Evolutionary conservation across 2,113 vertebrate genomes (phyloP).

Genomic region (Phrynosoma blainvillii): DNA sequence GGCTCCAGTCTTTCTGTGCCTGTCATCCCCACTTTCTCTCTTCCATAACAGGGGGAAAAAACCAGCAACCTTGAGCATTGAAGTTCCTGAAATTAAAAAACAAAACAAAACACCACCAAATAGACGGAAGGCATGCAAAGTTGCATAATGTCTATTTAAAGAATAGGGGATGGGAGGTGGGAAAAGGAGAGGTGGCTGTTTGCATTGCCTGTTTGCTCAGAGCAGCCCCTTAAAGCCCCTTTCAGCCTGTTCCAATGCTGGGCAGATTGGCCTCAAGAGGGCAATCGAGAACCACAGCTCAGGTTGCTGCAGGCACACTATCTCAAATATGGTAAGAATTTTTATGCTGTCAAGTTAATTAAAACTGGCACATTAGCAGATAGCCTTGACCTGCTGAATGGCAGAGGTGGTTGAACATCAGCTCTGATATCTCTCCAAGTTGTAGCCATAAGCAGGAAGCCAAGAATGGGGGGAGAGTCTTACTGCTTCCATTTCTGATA

Average conservation of each 20-base stretch:
- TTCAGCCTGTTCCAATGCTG: not conserved
- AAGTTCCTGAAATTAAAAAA: not conserved
- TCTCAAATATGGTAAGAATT: not conserved
- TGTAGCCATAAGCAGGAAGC: not conserved
- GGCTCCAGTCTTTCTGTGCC: not conserved
- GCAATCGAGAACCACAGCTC: not conserved
- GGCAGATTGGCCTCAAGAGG: not conserved
- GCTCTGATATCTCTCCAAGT: not conserved
- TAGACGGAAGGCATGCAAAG: not conserved
- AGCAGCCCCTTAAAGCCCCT: not conserved
- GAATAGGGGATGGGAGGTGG: not conserved
- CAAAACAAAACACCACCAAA: not conserved
- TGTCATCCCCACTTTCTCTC: not conserved
- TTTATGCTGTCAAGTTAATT: slow-evolving; percentile 2
- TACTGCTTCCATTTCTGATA: not conserved
- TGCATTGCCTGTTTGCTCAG: not conserved
- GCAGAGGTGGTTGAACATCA: not conserved
- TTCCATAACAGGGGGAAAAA: not conserved
- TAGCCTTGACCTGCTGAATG: slow-evolving; percentile 12
- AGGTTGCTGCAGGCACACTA: not conserved
- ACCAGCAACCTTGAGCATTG: not conserved
- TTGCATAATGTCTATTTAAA: not conserved
- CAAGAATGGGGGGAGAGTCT: not conserved
- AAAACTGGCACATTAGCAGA: not conserved
- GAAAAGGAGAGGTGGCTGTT: not conserved